phyloP scores from a whole-genome alignment of 2,113 vertebrate genomes.

The Myrmecobius fasciatus region DNA sequence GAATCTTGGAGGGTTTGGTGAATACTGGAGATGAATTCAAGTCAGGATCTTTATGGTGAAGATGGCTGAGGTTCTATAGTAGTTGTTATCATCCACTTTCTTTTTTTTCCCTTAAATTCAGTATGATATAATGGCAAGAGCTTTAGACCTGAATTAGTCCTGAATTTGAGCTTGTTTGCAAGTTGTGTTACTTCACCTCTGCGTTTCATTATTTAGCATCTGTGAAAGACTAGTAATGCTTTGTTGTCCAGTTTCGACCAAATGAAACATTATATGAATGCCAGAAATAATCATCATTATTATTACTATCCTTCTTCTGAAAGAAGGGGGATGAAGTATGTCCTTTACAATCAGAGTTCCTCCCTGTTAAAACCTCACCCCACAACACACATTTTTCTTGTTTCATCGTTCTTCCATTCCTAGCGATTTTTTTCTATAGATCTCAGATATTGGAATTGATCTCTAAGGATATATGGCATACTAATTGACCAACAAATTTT shows the following conservation, averaged over 20 bases:
- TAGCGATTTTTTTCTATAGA: not conserved
- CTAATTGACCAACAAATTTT: not conserved
- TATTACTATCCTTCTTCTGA: not conserved
- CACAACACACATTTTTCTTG: not conserved
- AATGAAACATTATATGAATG: not conserved
- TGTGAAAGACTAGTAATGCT: too few relatives aligned
- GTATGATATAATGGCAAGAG: not conserved
- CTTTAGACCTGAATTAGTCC: not conserved
- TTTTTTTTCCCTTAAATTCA: not conserved
- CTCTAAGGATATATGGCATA: not conserved
- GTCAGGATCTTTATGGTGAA: not conserved
- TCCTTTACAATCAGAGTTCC: not conserved
- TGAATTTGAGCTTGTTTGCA: not conserved
- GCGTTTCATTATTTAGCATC: not conserved
- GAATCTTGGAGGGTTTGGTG: not conserved
- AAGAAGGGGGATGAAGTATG: not conserved
- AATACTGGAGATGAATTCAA: not conserved
- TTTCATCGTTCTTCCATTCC: not conserved
- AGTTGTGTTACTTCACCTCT: not conserved
- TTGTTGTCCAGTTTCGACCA: not conserved
- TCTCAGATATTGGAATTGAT: not conserved
- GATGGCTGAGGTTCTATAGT: not conserved
- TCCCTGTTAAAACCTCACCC: too few relatives aligned
- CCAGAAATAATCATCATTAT: too few relatives aligned
- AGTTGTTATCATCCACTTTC: not conserved